Conservation (phyloP, 37 sponge, comb jelly and placozoan species). For the Oopsacas minuta region DNA sequence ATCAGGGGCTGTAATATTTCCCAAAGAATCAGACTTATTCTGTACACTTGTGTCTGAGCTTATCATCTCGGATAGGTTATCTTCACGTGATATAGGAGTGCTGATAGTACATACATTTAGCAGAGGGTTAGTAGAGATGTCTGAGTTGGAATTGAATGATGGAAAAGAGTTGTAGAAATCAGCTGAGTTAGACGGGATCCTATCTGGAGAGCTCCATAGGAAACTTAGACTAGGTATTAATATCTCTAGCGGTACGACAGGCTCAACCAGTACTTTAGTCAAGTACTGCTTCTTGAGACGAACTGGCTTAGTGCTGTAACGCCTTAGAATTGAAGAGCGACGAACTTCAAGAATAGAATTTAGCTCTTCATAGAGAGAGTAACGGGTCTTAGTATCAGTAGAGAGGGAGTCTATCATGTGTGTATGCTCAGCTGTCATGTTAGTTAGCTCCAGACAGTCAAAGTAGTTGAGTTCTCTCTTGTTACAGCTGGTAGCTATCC, state of each 20-base stretch:
- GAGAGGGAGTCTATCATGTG: background rate
- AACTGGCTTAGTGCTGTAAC: background rate
- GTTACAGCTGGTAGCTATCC: background rate
- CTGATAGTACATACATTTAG: background rate
- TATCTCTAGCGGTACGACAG: conserved; percentile 2
- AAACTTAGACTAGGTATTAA: background rate
- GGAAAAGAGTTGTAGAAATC: background rate
- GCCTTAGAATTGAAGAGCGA: conserved; percentile 10
- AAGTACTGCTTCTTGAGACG: conserved; percentile 18
- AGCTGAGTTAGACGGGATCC: background rate
- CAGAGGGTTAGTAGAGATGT: background rate
- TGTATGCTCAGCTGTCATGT: background rate
- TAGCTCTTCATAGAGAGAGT: background rate
- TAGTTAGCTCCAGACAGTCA: conserved; percentile 1
- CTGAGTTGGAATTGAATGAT: background rate
- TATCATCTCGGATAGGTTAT: background rate
- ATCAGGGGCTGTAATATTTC: background rate
- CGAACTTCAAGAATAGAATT: conserved; percentile 9
- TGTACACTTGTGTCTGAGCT: background rate
- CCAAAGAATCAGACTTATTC: background rate
- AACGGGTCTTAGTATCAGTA: background rate
- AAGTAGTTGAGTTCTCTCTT: conserved; percentile 1
- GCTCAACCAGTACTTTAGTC: conserved; percentile 5
- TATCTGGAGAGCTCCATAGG: background rate
- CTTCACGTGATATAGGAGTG: background rate